Evolutionary conservation across 2,113 vertebrate species (phyloP).

Genomic region (Peromyscus polionotus): DNA sequence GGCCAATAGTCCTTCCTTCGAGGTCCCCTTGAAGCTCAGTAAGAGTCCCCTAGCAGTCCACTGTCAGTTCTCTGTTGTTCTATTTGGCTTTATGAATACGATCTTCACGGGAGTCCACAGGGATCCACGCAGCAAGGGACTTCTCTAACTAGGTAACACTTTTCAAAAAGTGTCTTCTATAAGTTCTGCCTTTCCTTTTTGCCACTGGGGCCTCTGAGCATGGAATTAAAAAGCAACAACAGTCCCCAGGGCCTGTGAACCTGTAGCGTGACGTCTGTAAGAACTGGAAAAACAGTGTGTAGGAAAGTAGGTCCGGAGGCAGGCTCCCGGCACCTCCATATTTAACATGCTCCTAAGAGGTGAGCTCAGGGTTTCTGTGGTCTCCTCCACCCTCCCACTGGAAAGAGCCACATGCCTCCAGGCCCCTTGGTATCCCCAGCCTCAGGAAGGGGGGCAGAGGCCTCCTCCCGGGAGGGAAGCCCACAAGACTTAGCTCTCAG

Average conservation of each 20-base stretch:
- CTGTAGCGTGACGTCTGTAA: not conserved
- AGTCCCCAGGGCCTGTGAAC: not conserved
- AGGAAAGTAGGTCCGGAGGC: not conserved
- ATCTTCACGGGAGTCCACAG: constrained; percentile 30
- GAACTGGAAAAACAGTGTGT: constrained; percentile 32
- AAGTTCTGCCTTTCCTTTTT: constrained; percentile 60
- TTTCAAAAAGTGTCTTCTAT: constrained; percentile 23
- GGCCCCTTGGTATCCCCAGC: not conserved
- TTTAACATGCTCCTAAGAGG: not conserved
- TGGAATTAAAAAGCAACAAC: constrained; percentile 47
- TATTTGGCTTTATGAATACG: constrained; percentile 51
- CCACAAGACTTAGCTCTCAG: not conserved
- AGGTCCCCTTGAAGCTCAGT: not conserved
- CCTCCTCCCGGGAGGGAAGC: not conserved
- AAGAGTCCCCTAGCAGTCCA: not conserved
- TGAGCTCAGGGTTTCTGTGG: not conserved
- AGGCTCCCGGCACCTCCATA: not conserved
- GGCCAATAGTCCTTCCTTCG: not conserved
- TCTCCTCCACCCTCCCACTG: not conserved
- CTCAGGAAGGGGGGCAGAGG: not conserved
- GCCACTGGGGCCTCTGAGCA: constrained; percentile 18
- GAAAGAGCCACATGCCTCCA: not conserved
- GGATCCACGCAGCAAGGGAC: constrained; percentile 56
- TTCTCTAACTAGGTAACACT: constrained; percentile 76
- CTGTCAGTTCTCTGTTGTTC: not conserved